Evolutionary conservation across 2,888 invertebrate species (phyloP).

Genomic region (Blastobasis lacticolella): DNA sequence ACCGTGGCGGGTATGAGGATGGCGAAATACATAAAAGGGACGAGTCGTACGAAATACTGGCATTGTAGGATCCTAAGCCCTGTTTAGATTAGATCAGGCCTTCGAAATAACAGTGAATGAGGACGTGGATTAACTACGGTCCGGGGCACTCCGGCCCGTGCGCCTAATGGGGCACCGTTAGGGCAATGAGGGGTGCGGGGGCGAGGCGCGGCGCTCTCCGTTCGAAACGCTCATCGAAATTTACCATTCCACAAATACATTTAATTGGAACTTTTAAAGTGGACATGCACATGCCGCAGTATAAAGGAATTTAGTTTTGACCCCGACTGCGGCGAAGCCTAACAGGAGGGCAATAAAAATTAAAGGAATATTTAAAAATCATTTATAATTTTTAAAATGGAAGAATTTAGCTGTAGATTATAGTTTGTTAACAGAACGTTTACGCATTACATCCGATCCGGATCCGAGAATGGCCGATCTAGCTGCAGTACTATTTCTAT

Average conservation of each 20-base stretch:
- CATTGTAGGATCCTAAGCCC: conserved; percentile 70
- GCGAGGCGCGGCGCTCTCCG: conserved; percentile 26
- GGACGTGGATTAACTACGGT: conserved; percentile 75
- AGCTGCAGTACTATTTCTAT: no score
- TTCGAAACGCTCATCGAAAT: conserved; percentile 23
- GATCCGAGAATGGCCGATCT: no score
- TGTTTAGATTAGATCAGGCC: conserved; percentile 75
- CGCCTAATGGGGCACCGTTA: conserved; percentile 70
- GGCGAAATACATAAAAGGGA: conserved; percentile 71
- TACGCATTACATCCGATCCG: no score
- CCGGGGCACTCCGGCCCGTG: conserved; percentile 69
- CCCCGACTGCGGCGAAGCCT: no score
- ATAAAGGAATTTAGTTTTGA: no score
- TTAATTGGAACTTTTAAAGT: conserved; percentile 10
- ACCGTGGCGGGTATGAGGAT: conserved; percentile 50
- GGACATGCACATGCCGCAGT: no score
- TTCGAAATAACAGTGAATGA: conserved; percentile 75
- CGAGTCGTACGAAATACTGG: conserved; percentile 68
- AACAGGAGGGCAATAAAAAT: no score
- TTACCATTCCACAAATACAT: conserved; percentile 30
- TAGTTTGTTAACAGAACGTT: no score
- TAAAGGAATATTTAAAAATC: no score
- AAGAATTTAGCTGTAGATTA: no score
- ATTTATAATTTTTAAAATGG: no score
- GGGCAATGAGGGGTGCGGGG: conserved; percentile 66